phyloP scores from a whole-genome alignment of 2,113 vertebrate genomes.

The Datnioides undecimradiatus region DNA sequence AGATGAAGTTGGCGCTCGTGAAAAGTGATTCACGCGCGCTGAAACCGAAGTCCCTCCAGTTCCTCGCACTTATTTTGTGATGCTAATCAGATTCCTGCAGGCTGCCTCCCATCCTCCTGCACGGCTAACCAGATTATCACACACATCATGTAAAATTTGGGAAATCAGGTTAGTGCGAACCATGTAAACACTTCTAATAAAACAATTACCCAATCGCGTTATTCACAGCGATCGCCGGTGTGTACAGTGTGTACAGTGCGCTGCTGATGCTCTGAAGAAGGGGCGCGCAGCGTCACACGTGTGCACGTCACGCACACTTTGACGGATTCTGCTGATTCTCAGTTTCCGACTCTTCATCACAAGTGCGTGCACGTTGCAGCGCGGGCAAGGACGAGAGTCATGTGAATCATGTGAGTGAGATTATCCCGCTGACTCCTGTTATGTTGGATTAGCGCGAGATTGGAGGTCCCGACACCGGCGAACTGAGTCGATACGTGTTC shows the following conservation, averaged over 20 bases:
- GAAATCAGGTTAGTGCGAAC: conserved; percentile 51
- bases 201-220: conserved; percentile 38
- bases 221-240: conserved; percentile 14
- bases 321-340: background rate
- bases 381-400: background rate
- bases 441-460: conserved; percentile 1
- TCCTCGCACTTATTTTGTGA: conserved; percentile 5
- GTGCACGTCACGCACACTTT: background rate
- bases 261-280: background rate
- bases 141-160: conserved; percentile 49
- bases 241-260: conserved; percentile 8
- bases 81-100: conserved; percentile 50
- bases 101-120: conserved; percentile 31
- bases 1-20: background rate
- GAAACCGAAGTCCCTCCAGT: background rate
- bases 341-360: background rate
- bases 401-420: background rate
- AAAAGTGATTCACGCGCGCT: background rate
- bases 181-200: conserved; percentile 50
- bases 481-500: conserved; percentile 16
- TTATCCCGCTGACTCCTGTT: conserved; percentile 35
- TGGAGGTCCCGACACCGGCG: background rate
- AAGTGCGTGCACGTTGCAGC: background rate
- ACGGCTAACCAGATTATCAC: conserved; percentile 62
- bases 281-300: background rate